Evolutionary conservation across 2,888 invertebrate genomes (phyloP), one percentile per base, ranked within the genome.

Genomic region (Agriopis aurantiaria): DNA sequence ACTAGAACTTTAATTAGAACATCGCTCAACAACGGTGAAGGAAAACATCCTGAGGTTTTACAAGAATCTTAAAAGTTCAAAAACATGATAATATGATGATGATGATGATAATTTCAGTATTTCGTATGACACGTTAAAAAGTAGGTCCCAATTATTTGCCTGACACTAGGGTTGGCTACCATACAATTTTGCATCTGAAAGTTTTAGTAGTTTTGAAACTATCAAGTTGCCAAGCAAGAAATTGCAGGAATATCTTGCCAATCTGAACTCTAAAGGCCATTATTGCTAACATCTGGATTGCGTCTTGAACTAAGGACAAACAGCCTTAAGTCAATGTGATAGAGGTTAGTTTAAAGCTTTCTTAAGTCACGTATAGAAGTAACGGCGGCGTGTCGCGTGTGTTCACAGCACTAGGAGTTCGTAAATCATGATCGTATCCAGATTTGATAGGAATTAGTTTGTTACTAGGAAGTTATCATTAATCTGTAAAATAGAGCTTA

Each of bases 281-380:
- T 58, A 46, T n/a, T 69, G 66, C 73, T 60, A 58, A 68, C 71
- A 73, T 69, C 68, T 41, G 64, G 51, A 65, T 72, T 66, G 46
- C 69, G 65, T 65, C 52, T 65, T 52, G 46, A 33, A 61, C 60
- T 17, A 45, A 5, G 10, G 40, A 67, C 57, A 57, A 61, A 59
- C 65, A 62, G 9, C 63, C 69, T 61, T 72, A 63, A 60, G 33
- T 10, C 53, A 0, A 45, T 4, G 48, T 4, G 8, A 11, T 68
- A 71, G 49, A 45, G 67, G 60, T 60, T 46, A 69, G 23, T 68
- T 58, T 71, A 3, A 14, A 52, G 14, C 17, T 49, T 6, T 9
- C 17, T 33, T 17, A 52, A 51, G 33, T 52, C 57, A 65, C 68
- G 65, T 60, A 33, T 43, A 14, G n/a, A 51, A 65, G 65, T n/a